Evolutionary conservation across 2,797 vertebrate species (phyloP), one percentile per base, ranked within the genome.

Genomic region (Chaunax sp.): DNA sequence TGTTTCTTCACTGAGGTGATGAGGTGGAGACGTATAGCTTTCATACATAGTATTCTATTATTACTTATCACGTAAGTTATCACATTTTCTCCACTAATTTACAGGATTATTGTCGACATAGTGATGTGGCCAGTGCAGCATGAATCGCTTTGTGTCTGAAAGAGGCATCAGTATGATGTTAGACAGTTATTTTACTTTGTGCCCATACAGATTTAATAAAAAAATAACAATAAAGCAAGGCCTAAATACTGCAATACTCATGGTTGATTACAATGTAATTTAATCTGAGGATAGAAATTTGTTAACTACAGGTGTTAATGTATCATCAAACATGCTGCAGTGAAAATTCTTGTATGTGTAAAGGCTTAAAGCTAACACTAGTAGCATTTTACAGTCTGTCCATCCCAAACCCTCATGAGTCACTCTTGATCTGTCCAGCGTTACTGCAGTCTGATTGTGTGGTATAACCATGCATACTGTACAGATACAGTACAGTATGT

Each of bases 361-460:
- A 16, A 61, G 58, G 15, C 37, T 4, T 35, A 45, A 33, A 7
- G 8, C n/a, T 22, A 13, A 37, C 3, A n/a, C 0, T 0, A 47
- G 43, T 9, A 7, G 16, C 18, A 16, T 28, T 23, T 18, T 16
- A 28, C 22, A 53, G 14, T 23, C 2, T 14, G 44, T 22, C 28
- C 1, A 26, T 37, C 38, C 9, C 22, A 22, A 18, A 51, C 5
- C 25, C 1, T 49, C 7, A 30, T 52, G 18, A 52, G 26, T 44
- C 38, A 23, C 33, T 20, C 26, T 4, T 47, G 52, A 58, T 11
- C 23, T 44, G 40, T 20, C 20, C 41, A 64, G 19, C 43, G 58
- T 28, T 37, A 49, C 49, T 43, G 46, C 54, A 49, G 60, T 51
- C 43, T 37, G 15, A 18, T 41, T 25, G 20, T 35, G 53, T n/a